Evolutionary conservation across 2,888 invertebrate species (phyloP), one percentile per base, ranked within the genome.

Genomic region (Notodromas monacha): DNA sequence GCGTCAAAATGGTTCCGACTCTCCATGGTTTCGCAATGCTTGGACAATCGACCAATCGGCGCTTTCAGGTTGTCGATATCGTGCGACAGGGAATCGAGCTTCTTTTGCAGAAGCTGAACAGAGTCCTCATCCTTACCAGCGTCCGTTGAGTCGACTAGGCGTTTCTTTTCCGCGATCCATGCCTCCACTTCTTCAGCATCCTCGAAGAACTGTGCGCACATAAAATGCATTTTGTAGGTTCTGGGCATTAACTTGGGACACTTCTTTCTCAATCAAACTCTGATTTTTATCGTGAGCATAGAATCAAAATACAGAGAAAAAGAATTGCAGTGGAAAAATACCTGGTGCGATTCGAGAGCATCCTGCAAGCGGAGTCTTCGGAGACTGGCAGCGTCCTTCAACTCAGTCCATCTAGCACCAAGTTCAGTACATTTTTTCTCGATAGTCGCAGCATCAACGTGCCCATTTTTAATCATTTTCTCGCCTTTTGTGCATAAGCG

Each of bases 101-200:
- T 67, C 44, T 81, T 64, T 40, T 69, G 56, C 35, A 81, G 59
- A 3, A 68, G 64, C 39, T 67, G 65, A 1, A 77, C 77, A 0
- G 81, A 73, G 41, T 79, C 72, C 49, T 86, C 84, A 48, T 92
- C 89, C 36, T 73, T 68, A 0, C 86, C 89, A 28, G 68, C 65
- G 46, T 86, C 84, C 5, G 56, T 53, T 0, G 68, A 66, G 1
- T 60, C 58, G 15, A 79, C 50, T 28, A 67, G 57, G 0, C 72
- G 68, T 12, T 64, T 59, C 37, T 77, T 74, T 41, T 81, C 81
- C 27, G 60, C 55, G 42, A 89, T 67, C 84, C 86, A 89, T n/a
- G 68, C 64, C 40, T 76, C 72, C 0, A 77, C 73, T 49, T 92
- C 89, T 2, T 65, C 58, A 3, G 74, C 68, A 48, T 89, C 86